Percentiles rank a stretch among this genome's conserved stretches.
phyloP scores from a whole-genome alignment of 2,888 invertebrate species.

The Pediacus dermestoides region DNA sequence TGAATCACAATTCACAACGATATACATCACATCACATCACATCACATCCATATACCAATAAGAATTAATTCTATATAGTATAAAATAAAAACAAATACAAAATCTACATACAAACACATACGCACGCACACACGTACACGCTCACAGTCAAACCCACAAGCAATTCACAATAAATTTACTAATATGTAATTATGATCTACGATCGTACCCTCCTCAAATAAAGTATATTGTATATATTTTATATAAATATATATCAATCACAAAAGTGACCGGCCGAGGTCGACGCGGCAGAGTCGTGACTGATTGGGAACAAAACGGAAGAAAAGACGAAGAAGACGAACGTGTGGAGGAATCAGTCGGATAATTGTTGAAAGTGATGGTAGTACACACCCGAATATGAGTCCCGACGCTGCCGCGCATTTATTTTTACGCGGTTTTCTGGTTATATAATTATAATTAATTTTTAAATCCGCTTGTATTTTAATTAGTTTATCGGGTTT shows the following conservation, averaged over 20 bases:
- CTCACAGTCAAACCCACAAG: too few relatives aligned
- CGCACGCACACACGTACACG: slow-evolving; percentile 30
- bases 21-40: slow-evolving; percentile 1
- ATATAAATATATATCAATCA: slow-evolving; percentile 26
- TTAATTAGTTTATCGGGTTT: slow-evolving; percentile 40
- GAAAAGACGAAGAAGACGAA: neutral
- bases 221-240: slow-evolving; percentile 13
- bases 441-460: slow-evolving; percentile 26
- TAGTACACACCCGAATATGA: slow-evolving; percentile 8
- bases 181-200: slow-evolving; percentile 41
- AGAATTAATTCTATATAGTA: slow-evolving; percentile 22
- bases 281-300: slow-evolving; percentile 35
- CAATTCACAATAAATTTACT: slow-evolving; percentile 39
- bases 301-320: neutral
- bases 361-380: neutral
- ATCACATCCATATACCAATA: slow-evolving; percentile 28
- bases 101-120: slow-evolving; percentile 26
- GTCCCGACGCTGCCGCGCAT: slow-evolving; percentile 36
- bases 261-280: slow-evolving; percentile 46
- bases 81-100: slow-evolving; percentile 21
- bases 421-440: slow-evolving; percentile 32
- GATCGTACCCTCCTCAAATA: slow-evolving; percentile 51
- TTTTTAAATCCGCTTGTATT: slow-evolving; percentile 28
- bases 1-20: slow-evolving; percentile 37
- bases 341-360: neutral